Percentiles rank a stretch among this genome's conserved stretches.
These are phyloP conservation scores for Disparrhopalites patrizii DNA, from an alignment of 2,888 invertebrate genomes.

Conservation along the genomic window DNA sequence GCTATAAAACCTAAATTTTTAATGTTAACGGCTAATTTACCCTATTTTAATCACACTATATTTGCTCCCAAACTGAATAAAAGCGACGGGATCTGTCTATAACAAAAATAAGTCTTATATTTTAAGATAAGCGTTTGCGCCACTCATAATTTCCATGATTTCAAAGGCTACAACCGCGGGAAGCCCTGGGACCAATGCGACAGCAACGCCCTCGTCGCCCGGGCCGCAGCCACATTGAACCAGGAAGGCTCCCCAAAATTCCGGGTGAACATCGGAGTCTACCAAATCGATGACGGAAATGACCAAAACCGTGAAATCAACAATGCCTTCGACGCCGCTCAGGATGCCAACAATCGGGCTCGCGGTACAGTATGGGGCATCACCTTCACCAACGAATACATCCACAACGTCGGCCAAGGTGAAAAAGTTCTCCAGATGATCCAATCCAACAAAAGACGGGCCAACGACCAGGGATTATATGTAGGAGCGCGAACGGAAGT, in stretches of 20 bases:
- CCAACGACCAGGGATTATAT: slow-evolving; percentile 29
- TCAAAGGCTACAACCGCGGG: slow-evolving; percentile 36
- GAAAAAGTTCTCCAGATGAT: slow-evolving; percentile 41
- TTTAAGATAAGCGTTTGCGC: neutral
- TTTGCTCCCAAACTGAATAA: no score
- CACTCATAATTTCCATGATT: slow-evolving; percentile 3
- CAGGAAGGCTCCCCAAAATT: slow-evolving; percentile 33
- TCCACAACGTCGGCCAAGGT: slow-evolving; percentile 24
- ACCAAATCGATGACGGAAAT: slow-evolving; percentile 31
- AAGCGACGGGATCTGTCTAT: no score
- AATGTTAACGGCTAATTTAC: no score
- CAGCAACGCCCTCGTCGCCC: slow-evolving; percentile 39
- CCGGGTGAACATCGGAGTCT: slow-evolving; percentile 41
- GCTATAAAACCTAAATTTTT: no score
- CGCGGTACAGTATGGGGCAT: slow-evolving; percentile 44
- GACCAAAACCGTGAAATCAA: slow-evolving; percentile 40
- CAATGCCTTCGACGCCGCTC: slow-evolving; percentile 43
- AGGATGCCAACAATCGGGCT: slow-evolving; percentile 39
- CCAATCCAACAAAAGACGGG: slow-evolving; percentile 34
- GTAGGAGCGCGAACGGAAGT: slow-evolving; percentile 44
- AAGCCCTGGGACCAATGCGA: slow-evolving; percentile 43
- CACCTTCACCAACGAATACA: slow-evolving; percentile 45
- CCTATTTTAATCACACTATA: no score
- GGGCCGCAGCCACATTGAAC: slow-evolving; percentile 44
- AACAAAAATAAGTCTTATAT: no score